Conservation (phyloP, 2,888 invertebrate species). For the Hirtodrosophila trivittata region DNA sequence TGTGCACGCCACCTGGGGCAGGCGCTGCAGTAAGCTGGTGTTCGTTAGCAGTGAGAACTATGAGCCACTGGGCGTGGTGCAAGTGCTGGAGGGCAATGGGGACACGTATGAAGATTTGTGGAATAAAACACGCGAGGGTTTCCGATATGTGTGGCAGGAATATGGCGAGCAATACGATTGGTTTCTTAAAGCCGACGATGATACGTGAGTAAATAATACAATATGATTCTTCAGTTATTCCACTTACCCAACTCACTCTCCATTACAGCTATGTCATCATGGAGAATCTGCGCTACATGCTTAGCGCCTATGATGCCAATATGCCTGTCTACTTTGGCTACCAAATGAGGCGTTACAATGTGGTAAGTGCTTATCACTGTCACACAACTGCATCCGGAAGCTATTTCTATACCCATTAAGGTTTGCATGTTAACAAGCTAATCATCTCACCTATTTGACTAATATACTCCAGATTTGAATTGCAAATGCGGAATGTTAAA, state of each 20-base stretch:
- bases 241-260: neutral
- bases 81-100: conserved; percentile 92
- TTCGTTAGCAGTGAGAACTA: conserved; percentile 93
- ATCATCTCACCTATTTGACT: neutral
- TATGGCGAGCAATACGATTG: conserved; percentile 94
- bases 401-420: neutral
- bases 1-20: conserved; percentile 97
- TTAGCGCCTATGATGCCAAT: conserved; percentile 88
- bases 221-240: neutral
- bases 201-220: conserved; percentile 93
- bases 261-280: conserved; percentile 93
- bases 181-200: conserved; percentile 99
- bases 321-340: conserved; percentile 95
- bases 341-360: conserved; percentile 85
- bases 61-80: conserved; percentile 89
- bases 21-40: conserved; percentile 91
- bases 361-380: conserved; percentile 71
- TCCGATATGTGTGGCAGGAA: conserved; percentile 92
- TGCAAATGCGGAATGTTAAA: too few relatives aligned
- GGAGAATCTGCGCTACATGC: conserved; percentile 96
- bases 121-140: conserved; percentile 98
- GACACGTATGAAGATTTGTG: conserved; percentile 90
- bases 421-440: neutral
- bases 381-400: neutral
- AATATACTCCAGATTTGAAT: too few relatives aligned